Percentiles rank a stretch among this genome's conserved stretches.
Conservation (phyloP, 2,888 invertebrate species). For the Drosophila conformis region DNA sequence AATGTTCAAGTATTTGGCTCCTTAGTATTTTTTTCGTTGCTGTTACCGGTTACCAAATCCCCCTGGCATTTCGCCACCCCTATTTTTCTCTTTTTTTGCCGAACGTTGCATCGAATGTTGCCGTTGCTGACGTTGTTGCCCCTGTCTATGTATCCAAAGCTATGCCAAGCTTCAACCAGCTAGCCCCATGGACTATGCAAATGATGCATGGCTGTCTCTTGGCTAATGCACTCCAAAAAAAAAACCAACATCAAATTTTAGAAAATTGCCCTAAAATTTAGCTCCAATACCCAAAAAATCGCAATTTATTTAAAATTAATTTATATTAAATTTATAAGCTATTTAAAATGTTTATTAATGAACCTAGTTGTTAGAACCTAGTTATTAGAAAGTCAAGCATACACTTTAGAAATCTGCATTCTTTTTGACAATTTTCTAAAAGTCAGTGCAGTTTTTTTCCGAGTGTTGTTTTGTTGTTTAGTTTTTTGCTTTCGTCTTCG, state of each 20-base stretch:
- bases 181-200: constrained; percentile 57
- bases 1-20: constrained; percentile 78
- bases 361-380: not conserved
- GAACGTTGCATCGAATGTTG: constrained; percentile 64
- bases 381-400: not conserved
- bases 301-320: not conserved
- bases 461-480: constrained; percentile 14
- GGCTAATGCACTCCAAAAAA: constrained; percentile 8
- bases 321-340: not conserved
- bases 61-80: constrained; percentile 51
- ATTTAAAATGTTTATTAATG: not conserved
- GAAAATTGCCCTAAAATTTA: not conserved
- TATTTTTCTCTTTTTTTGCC: constrained; percentile 24
- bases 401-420: not conserved
- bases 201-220: constrained; percentile 55
- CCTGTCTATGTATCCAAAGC: constrained; percentile 33
- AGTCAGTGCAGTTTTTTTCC: not conserved
- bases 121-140: constrained; percentile 28
- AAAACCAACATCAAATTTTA: not conserved
- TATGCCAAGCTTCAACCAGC: constrained; percentile 26
- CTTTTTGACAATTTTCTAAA: not conserved
- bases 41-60: constrained; percentile 44
- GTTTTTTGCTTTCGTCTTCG: constrained; percentile 48
- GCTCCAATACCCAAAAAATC: not conserved
- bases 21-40: constrained; percentile 66